Percentiles rank a stretch among this genome's conserved stretches.
Evolutionary conservation across 2,113 vertebrate genomes (phyloP).

Genomic region (Hippocampus abdominalis): DNA sequence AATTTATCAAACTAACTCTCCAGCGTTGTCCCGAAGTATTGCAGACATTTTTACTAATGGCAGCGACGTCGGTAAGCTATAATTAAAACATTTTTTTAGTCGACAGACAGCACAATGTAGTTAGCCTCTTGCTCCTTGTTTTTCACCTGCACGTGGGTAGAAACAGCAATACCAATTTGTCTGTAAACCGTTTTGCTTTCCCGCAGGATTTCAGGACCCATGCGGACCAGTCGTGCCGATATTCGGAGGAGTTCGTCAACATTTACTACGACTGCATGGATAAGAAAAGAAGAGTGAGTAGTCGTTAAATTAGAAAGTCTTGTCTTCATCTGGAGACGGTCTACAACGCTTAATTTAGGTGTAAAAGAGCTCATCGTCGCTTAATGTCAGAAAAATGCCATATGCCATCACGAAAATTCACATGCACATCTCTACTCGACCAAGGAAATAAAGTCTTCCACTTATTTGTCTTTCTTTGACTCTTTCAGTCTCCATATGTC

Average conservation of each 20-base stretch:
- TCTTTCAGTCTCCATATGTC: too few species aligned
- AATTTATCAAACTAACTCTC: neutral
- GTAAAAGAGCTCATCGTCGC: too few species aligned
- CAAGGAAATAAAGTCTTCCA: too few species aligned
- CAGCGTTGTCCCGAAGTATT: fast-evolving
- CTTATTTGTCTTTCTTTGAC: too few species aligned
- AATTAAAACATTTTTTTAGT: fast-evolving
- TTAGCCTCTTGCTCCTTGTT: neutral
- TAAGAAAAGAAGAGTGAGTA: conserved; percentile 86
- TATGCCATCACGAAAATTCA: too few species aligned
- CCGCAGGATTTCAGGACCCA: conserved; percentile 87
- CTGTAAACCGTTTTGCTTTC: neutral
- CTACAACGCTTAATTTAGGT: too few species aligned
- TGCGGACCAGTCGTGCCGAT: conserved; percentile 91
- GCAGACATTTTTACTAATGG: conserved; percentile 25
- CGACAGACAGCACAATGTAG: neutral
- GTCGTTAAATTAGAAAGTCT: too few species aligned
- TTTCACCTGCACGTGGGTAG: neutral
- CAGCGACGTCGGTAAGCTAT: conserved; percentile 47
- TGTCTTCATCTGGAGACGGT: too few species aligned
- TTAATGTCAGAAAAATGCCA: too few species aligned
- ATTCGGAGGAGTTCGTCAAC: conserved; percentile 93
- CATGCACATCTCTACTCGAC: too few species aligned
- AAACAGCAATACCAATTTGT: neutral
- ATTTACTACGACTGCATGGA: conserved; percentile 98